Evolutionary conservation across 2,113 vertebrate species (phyloP).

Genomic region (Microcebus lehilahytsara): DNA sequence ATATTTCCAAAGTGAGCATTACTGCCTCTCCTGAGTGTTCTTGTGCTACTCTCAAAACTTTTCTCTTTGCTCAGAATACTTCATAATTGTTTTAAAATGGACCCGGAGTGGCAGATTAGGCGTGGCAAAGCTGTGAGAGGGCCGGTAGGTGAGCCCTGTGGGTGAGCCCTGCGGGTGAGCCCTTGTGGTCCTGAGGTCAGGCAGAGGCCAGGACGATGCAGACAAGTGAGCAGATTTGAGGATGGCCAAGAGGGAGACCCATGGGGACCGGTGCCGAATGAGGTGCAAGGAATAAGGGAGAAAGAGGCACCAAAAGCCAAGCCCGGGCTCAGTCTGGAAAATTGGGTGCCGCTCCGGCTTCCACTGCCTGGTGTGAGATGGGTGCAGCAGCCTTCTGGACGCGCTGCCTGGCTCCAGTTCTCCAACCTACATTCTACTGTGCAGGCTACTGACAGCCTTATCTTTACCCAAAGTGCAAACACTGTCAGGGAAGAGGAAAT

Average conservation of each 20-base stretch:
- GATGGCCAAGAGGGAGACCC: background rate
- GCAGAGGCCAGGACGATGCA: background rate
- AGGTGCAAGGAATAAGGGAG: background rate
- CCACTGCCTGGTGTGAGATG: accelerated
- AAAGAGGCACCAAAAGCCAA: background rate
- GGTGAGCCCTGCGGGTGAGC: background rate
- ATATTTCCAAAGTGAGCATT: conserved; percentile 1
- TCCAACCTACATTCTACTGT: background rate
- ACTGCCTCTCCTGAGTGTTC: background rate
- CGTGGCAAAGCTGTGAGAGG: background rate
- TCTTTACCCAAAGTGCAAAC: background rate
- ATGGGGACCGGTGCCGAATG: too few relatives aligned
- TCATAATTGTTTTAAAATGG: background rate
- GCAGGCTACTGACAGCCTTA: background rate
- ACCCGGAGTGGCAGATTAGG: background rate
- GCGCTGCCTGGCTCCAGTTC: background rate
- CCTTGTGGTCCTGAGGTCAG: background rate
- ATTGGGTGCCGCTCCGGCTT: background rate
- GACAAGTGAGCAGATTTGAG: background rate
- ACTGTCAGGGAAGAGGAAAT: background rate
- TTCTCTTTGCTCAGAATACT: background rate
- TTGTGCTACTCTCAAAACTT: background rate
- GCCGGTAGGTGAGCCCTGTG: background rate
- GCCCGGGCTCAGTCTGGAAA: background rate
- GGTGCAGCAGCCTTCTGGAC: background rate